These are phyloP conservation scores for Nothobranchius kuhntae DNA, from an alignment of 2,113 vertebrate genomes.

Conservation along the genomic window DNA sequence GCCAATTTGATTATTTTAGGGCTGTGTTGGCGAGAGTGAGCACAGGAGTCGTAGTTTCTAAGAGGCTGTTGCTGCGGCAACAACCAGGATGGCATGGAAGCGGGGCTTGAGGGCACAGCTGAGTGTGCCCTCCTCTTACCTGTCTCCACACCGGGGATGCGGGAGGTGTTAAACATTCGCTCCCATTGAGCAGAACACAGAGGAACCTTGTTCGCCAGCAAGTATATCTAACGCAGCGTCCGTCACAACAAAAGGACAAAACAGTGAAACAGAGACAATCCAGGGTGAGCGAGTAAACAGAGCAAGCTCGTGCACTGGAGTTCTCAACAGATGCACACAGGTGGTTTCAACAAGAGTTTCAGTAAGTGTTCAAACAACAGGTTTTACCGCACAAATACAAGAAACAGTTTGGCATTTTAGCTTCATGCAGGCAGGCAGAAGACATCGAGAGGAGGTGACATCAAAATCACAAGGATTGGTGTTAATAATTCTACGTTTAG, in stretches of 20 bases:
- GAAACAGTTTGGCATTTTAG: conserved; percentile 22
- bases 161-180: conserved; percentile 93
- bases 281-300: conserved; percentile 61
- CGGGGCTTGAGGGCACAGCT: conserved; percentile 31
- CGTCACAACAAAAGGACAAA: conserved; percentile 66
- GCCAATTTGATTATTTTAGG: conserved; percentile 24
- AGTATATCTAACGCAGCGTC: conserved; percentile 85
- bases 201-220: conserved; percentile 92
- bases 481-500: background rate
- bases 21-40: conserved; percentile 55
- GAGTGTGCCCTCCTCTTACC: conserved; percentile 81
- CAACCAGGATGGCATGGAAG: conserved; percentile 30
- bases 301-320: conserved; percentile 52
- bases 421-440: conserved; percentile 48
- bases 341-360: background rate
- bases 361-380: conserved; percentile 11
- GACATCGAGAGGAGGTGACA: conserved; percentile 5
- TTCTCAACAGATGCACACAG: conserved; percentile 33
- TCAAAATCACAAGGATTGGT: conserved; percentile 10
- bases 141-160: conserved; percentile 89
- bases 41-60: conserved; percentile 53
- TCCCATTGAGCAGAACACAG: conserved; percentile 98
- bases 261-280: conserved; percentile 74
- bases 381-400: conserved; percentile 6
- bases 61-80: conserved; percentile 34